Conservation (phyloP, 2,888 invertebrate species). For the Diplolepis rosae region DNA sequence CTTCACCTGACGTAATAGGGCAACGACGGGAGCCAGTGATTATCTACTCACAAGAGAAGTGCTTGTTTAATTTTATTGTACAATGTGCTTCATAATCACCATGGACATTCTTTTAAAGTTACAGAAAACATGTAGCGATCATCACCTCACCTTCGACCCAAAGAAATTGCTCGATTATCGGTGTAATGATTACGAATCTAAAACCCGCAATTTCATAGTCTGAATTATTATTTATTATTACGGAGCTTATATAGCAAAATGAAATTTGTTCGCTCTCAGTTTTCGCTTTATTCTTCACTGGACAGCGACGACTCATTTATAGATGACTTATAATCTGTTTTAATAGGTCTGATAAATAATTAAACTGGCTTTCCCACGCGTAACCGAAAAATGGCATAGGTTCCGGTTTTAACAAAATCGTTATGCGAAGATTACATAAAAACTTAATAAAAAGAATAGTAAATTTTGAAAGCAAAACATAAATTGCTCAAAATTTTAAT, state of each 20-base stretch:
- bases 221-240: slow-evolving; percentile 19
- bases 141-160: not conserved
- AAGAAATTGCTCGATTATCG: not conserved
- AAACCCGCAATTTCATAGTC: not conserved
- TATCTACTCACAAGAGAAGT: slow-evolving; percentile 1
- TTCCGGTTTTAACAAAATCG: slow-evolving; percentile 3
- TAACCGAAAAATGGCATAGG: slow-evolving; percentile 12
- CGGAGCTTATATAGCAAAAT: not conserved
- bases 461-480: slow-evolving; percentile 27
- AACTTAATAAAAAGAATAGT: slow-evolving; percentile 23
- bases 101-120: not conserved
- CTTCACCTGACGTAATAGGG: slow-evolving; percentile 21
- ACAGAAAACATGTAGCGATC: slow-evolving; percentile 18
- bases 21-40: slow-evolving; percentile 12
- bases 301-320: not conserved
- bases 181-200: slow-evolving; percentile 16
- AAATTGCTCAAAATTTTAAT: slow-evolving; percentile 19
- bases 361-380: not conserved
- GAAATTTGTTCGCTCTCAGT: not conserved
- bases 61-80: no score
- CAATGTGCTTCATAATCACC: slow-evolving; percentile 15
- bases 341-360: not conserved
- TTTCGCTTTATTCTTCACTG: not conserved
- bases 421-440: slow-evolving; percentile 8
- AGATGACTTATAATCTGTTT: not conserved